Base-by-base conservation (phyloP, 2,888 invertebrate genomes). In the Baccha elongata region DNA sequence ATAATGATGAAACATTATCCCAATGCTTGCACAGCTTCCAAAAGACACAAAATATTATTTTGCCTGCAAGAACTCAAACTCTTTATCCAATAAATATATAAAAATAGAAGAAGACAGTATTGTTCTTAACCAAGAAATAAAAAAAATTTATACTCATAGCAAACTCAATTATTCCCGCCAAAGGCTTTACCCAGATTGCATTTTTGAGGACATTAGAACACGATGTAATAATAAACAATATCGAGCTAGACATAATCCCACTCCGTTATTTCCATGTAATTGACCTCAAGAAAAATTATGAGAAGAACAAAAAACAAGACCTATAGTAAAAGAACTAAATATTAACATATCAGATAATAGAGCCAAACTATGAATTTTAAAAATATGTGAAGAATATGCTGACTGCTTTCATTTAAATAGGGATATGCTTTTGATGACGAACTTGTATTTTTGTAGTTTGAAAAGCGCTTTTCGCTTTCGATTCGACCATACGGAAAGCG, bases 41-140 rank as follows among this genome's bases (percentile, higher is more conserved):
- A n/a, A 15, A 17, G 3, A 8, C 42, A 21, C n/a, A 35, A 6
- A 21, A 37, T 10, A 50, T 68, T n/a, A 32, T 52, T 42, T n/a
- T 76, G 32, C 52, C 76, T 29, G 44, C 64, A 17, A 46, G 62
- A 15, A 75, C 60, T 23, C 40, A 75, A 21, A 44, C 32, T 8
- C 21, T 68, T 2, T 29, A 42, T 2, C 21, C 21, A 50, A 32
- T 42, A n/a, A 11, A 52, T n/a, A 7, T 50, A 6, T 50, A 6
- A 3, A 46, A 29, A 8, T 42, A 21, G 19, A 15, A 10, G 55
- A 78, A 71, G 78, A 79, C 13, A 72, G 29, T 8, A 32, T 32
- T 32, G 8, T 32, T 7, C 29, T 64, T 0, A 60, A 58, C 21
- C 23, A 62, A 10, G 60, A 76, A 55, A 55, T 76, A n/a, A 7